A percentile compares a stretch with the other conserved stretches of the same genome.
Evolutionary conservation across 2,797 vertebrate species (phyloP).

Genomic region (Phyllotis vaccarum): DNA sequence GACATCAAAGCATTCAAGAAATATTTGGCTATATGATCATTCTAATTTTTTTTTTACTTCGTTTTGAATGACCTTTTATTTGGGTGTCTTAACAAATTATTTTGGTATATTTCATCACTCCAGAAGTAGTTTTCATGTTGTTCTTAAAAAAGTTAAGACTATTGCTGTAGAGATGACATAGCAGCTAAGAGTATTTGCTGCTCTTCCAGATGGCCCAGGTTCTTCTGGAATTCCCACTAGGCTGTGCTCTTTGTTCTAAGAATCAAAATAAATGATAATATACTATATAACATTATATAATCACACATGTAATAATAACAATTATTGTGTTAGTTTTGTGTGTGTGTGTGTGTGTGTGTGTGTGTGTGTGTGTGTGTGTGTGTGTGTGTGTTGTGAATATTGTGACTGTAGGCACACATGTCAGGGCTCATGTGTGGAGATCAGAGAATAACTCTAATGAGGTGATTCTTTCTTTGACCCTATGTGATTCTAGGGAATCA

Average conservation of each 20-base stretch:
- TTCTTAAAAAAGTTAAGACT: not conserved
- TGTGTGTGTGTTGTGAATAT: not conserved
- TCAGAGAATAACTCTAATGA: not conserved
- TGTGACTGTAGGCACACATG: not conserved
- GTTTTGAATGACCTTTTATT: not conserved
- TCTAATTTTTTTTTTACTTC: not conserved
- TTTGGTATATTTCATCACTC: not conserved
- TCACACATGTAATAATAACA: not conserved
- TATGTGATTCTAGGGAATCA: not conserved
- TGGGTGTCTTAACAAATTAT: conserved; percentile 12
- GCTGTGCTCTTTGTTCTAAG: not conserved
- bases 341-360: too few species aligned
- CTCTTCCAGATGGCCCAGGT: not conserved
- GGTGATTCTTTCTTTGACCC: not conserved
- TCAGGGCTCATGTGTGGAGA: not conserved
- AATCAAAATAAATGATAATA: not conserved
- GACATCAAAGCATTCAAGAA: not conserved
- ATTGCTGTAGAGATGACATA: too few species aligned
- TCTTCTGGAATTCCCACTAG: not conserved
- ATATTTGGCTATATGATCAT: not conserved
- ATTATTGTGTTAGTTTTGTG: not conserved
- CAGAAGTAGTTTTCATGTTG: not conserved
- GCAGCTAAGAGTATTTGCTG: not conserved
- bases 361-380: not conserved
- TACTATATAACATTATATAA: not conserved